Conservation (phyloP, 2,113 vertebrate genomes). For the Cardinalis cardinalis region DNA sequence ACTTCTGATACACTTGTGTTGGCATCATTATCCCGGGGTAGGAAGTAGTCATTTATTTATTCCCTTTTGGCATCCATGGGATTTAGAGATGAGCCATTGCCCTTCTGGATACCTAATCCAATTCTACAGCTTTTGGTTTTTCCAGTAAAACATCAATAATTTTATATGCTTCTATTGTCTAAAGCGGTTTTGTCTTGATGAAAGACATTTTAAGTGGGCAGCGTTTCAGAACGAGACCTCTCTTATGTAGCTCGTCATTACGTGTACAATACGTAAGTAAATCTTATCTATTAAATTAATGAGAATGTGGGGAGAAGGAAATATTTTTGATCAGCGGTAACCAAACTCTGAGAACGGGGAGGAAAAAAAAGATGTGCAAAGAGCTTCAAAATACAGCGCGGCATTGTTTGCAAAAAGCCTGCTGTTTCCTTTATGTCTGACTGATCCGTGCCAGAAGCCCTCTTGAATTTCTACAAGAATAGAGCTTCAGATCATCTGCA, state of each 20-base stretch:
- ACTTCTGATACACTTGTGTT: background rate
- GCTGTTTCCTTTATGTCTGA: slow-evolving; percentile 77
- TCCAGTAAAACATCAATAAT: slow-evolving; percentile 52
- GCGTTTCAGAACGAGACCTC: slow-evolving; percentile 51
- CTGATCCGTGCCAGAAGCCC: slow-evolving; percentile 76
- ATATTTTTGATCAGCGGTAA: slow-evolving; percentile 70
- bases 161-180: slow-evolving; percentile 22
- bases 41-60: slow-evolving; percentile 35
- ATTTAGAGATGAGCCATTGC: slow-evolving; percentile 5
- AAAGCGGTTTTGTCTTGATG: slow-evolving; percentile 42
- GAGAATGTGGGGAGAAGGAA: slow-evolving; percentile 67
- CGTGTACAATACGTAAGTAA: slow-evolving; percentile 51
- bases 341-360: slow-evolving; percentile 59
- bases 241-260: slow-evolving; percentile 62
- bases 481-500: slow-evolving; percentile 86
- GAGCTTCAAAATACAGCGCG: slow-evolving; percentile 72
- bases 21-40: background rate
- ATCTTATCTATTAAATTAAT: slow-evolving; percentile 73
- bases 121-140: background rate
- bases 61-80: background rate
- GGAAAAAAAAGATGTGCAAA: slow-evolving; percentile 44
- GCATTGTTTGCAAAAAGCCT: slow-evolving; percentile 81
- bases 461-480: slow-evolving; percentile 81
- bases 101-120: background rate
- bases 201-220: slow-evolving; percentile 48